These are phyloP conservation scores for Euphonia xanthogaster DNA, from an alignment of 2,797 vertebrate species.

Conservation along the genomic window DNA sequence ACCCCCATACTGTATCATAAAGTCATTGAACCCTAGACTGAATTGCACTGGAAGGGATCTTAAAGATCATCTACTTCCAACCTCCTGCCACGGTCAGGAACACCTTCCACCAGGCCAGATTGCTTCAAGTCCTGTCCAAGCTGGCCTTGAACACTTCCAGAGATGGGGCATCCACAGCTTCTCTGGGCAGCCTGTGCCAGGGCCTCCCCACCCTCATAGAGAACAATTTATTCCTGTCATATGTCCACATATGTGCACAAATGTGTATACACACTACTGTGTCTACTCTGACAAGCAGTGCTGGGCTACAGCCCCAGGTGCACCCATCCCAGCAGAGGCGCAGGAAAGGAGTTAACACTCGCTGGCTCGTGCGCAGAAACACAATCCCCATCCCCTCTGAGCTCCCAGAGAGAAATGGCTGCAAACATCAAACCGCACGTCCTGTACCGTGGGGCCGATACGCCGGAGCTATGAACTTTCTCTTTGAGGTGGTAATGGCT, in stretches of 20 bases:
- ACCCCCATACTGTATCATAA: neutral
- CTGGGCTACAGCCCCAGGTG: neutral
- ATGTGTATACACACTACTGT: accelerated
- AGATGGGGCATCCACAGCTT: neutral
- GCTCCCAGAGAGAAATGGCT: neutral
- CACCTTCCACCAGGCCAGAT: neutral
- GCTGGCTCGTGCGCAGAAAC: neutral
- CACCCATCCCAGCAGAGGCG: accelerated
- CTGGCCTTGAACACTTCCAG: neutral
- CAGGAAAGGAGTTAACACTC: neutral
- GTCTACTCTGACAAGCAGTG: accelerated
- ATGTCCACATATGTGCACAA: accelerated
- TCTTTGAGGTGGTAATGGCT: slow-evolving; percentile 36
- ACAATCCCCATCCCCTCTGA: neutral
- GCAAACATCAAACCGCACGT: neutral
- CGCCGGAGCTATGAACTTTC: neutral
- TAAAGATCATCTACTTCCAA: neutral
- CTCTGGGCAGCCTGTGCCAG: neutral
- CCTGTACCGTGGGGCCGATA: neutral
- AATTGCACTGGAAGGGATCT: neutral
- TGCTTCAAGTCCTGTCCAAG: neutral
- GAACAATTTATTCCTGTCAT: neutral
- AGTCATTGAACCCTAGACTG: neutral
- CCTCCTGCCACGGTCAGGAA: neutral
- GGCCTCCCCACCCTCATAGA: too few relatives aligned